A percentile compares a stretch with the other conserved stretches of the same genome.
Evolutionary conservation across 2,797 vertebrate species (phyloP).

Genomic region (Sebastes cheni): DNA sequence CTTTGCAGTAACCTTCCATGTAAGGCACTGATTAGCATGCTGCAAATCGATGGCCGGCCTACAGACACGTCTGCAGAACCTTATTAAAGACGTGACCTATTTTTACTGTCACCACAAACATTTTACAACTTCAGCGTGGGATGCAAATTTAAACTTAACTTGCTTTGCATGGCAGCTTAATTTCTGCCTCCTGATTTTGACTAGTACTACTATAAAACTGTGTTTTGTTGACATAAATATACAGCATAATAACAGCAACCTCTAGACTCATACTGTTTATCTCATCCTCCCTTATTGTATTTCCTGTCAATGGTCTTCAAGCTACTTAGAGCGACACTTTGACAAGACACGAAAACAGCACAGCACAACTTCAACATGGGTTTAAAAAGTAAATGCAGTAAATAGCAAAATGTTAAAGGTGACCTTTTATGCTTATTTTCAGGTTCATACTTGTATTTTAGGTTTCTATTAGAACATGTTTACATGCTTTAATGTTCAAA

Average conservation of each 20-base stretch:
- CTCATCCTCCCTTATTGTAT: not conserved
- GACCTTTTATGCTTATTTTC: too few species aligned
- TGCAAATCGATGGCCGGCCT: not conserved
- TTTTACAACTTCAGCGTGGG: not conserved
- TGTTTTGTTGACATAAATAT: not conserved
- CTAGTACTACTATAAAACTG: not conserved
- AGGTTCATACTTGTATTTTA: too few species aligned
- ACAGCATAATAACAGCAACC: not conserved
- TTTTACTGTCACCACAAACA: not conserved
- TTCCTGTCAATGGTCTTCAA: slow-evolving; percentile 21
- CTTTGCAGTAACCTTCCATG: not conserved
- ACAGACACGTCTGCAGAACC: not conserved
- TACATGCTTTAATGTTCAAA: too few species aligned
- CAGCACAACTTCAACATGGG: not conserved
- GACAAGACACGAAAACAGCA: not conserved
- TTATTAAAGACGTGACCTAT: not conserved
- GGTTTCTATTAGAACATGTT: too few species aligned
- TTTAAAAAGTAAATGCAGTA: not conserved
- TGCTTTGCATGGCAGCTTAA: slow-evolving; percentile 1
- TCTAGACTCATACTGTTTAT: not conserved
- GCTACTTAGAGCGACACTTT: not conserved
- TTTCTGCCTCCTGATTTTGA: not conserved
- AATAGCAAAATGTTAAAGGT: not conserved
- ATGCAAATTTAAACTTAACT: not conserved
- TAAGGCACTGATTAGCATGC: not conserved